Conservation (phyloP, 2,113 vertebrate species). For the Glaucidium brasilianum region DNA sequence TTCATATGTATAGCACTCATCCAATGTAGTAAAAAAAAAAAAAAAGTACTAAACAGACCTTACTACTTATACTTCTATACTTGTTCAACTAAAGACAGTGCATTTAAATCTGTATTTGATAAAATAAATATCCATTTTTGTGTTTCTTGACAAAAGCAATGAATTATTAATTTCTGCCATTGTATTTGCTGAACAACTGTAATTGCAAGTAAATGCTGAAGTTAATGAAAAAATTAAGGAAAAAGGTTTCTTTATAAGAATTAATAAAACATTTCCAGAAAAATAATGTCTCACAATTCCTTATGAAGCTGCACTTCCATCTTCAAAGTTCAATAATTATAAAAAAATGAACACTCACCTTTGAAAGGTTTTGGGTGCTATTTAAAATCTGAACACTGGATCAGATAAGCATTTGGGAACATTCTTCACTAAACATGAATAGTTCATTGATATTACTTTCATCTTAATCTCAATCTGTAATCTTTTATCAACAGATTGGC, state of each 20-base stretch:
- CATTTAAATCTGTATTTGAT: slow-evolving; percentile 59
- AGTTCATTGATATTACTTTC: background rate
- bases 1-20: background rate
- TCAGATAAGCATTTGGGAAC: background rate
- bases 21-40: background rate
- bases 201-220: slow-evolving; percentile 67
- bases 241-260: slow-evolving; percentile 52
- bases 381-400: background rate
- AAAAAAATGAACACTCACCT: background rate
- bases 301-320: background rate
- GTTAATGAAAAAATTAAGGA: slow-evolving; percentile 63
- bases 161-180: slow-evolving; percentile 74
- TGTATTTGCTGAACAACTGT: slow-evolving; percentile 61
- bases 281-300: background rate
- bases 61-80: slow-evolving; percentile 13
- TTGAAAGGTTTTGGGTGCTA: background rate
- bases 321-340: background rate
- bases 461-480: background rate
- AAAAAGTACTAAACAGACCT: background rate
- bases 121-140: slow-evolving; percentile 42
- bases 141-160: slow-evolving; percentile 60
- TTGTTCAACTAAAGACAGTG: slow-evolving; percentile 16
- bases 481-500: background rate
- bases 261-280: slow-evolving; percentile 67
- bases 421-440: background rate